phyloP scores from a whole-genome alignment of 2,888 invertebrate genomes.

The Iphiclides podalirius region DNA sequence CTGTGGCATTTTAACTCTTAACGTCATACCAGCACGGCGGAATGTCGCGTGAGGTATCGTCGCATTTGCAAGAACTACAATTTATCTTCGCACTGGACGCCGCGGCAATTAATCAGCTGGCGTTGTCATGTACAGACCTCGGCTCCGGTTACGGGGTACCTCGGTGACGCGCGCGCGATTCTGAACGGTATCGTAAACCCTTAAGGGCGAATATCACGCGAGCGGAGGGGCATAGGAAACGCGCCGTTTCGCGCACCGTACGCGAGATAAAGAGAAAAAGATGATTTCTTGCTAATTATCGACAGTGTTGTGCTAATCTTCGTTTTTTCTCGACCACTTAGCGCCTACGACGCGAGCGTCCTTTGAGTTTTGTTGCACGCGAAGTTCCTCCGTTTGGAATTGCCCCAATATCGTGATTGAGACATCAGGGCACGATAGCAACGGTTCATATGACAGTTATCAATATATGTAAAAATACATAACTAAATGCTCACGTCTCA shows the following conservation, averaged over 20 bases:
- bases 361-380: constrained; percentile 45
- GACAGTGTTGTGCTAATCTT: constrained; percentile 49
- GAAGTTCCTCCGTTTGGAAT: constrained; percentile 30
- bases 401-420: constrained; percentile 9
- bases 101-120: constrained; percentile 74
- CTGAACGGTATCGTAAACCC: constrained; percentile 28
- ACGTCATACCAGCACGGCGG: constrained; percentile 14
- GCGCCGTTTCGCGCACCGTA: constrained; percentile 35
- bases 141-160: constrained; percentile 35
- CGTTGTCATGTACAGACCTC: constrained; percentile 61
- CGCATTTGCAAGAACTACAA: constrained; percentile 40
- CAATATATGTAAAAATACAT: too few relatives aligned
- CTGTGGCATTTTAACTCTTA: constrained; percentile 26
- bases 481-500: too few relatives aligned
- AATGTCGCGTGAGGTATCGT: constrained; percentile 21
- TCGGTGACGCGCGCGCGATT: constrained; percentile 32
- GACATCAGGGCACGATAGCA: too few relatives aligned
- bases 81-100: constrained; percentile 70
- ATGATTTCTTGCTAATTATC: constrained; percentile 76
- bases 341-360: constrained; percentile 63
- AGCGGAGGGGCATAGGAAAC: constrained; percentile 28
- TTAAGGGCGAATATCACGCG: constrained; percentile 30
- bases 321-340: constrained; percentile 63
- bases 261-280: constrained; percentile 70
- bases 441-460: too few relatives aligned